phyloP scores from a whole-genome alignment of 2,113 vertebrate species.

The Sisor rabdophorus region DNA sequence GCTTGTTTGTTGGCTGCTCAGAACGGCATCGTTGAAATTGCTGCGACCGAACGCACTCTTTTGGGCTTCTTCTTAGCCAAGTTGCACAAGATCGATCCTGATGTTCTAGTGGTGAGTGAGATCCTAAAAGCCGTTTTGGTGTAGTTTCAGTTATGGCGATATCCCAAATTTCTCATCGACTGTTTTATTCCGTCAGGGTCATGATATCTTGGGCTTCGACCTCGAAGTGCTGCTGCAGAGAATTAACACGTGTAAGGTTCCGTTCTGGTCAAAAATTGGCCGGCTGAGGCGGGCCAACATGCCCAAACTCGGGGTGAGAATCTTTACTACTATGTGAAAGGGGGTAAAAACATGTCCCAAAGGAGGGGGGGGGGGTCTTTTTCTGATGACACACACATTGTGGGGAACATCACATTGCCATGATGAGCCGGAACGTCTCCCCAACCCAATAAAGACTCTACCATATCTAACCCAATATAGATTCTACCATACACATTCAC shows the following conservation, averaged over 20 bases:
- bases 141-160: not conserved
- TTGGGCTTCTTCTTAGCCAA: slow-evolving; percentile 94
- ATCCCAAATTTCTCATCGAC: not conserved
- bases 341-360: too few relatives aligned
- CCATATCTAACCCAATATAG: too few relatives aligned
- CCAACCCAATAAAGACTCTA: too few relatives aligned
- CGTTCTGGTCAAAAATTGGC: slow-evolving; percentile 96
- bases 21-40: slow-evolving; percentile 91
- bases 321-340: too few relatives aligned
- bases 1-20: slow-evolving; percentile 48
- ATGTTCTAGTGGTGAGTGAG: slow-evolving; percentile 90
- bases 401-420: too few relatives aligned
- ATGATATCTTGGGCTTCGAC: slow-evolving; percentile 97
- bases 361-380: too few relatives aligned
- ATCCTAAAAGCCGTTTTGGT: not conserved
- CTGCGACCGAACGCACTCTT: slow-evolving; percentile 85
- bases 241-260: slow-evolving; percentile 87
- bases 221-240: slow-evolving; percentile 94
- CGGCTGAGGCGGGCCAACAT: slow-evolving; percentile 86
- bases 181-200: slow-evolving; percentile 73
- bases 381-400: too few relatives aligned
- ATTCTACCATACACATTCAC: too few relatives aligned
- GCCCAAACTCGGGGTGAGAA: slow-evolving; percentile 92
- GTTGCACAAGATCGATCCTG: slow-evolving; percentile 95
- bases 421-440: too few relatives aligned